These are phyloP conservation scores for Thymallus thymallus DNA, from an alignment of 2,113 vertebrate genomes.

Conservation along the genomic window DNA sequence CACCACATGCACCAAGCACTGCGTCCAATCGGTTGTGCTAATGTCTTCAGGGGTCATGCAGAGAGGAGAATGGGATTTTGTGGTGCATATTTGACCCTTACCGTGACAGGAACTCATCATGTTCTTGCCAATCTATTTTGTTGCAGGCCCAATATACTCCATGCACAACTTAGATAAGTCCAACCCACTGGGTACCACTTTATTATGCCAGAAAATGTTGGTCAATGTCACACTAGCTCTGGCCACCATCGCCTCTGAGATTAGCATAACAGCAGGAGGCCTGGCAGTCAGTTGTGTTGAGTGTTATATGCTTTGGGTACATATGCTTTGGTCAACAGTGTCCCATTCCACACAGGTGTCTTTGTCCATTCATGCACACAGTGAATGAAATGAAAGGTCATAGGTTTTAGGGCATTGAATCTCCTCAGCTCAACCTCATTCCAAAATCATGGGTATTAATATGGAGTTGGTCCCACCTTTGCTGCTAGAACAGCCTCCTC, in stretches of 20 bases:
- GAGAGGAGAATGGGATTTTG: slow-evolving; percentile 52
- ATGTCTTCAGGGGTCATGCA: slow-evolving; percentile 46
- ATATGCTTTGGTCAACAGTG: not conserved
- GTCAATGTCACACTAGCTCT: slow-evolving; percentile 16
- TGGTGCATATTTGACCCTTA: slow-evolving; percentile 39
- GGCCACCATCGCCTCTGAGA: slow-evolving; percentile 31
- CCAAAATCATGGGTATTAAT: too few species aligned
- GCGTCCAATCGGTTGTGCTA: slow-evolving; percentile 47
- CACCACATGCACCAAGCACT: slow-evolving; percentile 32
- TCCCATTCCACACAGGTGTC: not conserved
- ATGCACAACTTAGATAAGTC: slow-evolving; percentile 39
- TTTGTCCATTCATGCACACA: not conserved
- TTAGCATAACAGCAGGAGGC: slow-evolving; percentile 19
- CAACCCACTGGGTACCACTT: slow-evolving; percentile 29
- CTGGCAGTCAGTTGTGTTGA: not conserved
- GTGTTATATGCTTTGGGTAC: slow-evolving; percentile 23
- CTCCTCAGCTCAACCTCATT: not conserved
- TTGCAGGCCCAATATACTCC: not conserved
- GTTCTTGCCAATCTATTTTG: too few species aligned
- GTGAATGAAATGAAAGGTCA: slow-evolving; percentile 17
- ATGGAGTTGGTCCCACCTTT: too few species aligned
- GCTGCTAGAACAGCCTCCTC: too few species aligned
- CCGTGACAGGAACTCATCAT: slow-evolving; percentile 11
- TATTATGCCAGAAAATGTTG: slow-evolving; percentile 36
- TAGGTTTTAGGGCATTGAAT: not conserved